Conservation (phyloP, 2,888 invertebrate genomes). For the Cancer borealis region DNA sequence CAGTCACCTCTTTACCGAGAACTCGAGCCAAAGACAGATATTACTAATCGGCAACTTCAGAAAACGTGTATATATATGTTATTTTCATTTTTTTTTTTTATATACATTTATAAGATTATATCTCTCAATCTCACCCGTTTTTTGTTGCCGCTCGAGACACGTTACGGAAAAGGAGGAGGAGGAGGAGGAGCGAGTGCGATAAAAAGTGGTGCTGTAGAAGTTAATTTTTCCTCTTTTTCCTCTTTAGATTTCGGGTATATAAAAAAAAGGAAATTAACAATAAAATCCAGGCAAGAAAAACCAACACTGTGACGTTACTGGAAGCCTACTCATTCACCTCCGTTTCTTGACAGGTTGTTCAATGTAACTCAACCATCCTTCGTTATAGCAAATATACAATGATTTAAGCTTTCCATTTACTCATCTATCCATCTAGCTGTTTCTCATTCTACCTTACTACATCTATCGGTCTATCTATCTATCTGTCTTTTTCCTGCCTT, state of each 20-base stretch:
- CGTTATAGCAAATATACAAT: neutral
- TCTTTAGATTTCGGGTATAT: no score
- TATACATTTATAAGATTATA: neutral
- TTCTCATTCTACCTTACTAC: neutral
- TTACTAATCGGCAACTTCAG: neutral
- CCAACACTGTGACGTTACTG: no score
- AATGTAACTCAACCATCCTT: neutral
- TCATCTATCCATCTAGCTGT: neutral
- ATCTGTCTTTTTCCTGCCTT: neutral
- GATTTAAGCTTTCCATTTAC: neutral
- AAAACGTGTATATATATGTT: neutral
- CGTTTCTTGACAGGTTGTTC: neutral
- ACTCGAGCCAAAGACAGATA: neutral
- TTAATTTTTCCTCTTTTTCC: neutral
- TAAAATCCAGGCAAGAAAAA: no score
- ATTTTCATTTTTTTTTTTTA: neutral
- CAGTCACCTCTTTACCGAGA: neutral
- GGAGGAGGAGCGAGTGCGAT: neutral
- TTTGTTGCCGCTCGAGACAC: neutral
- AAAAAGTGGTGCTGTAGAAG: neutral
- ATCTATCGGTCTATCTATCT: neutral
- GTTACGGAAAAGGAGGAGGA: slow-evolving; percentile 23
- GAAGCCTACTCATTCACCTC: neutral
- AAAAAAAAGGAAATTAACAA: no score
- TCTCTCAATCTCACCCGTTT: neutral